These are phyloP conservation scores for Neolamprologus caudopunctatus DNA, from an alignment of 2,113 vertebrate species.

Conservation along the genomic window DNA sequence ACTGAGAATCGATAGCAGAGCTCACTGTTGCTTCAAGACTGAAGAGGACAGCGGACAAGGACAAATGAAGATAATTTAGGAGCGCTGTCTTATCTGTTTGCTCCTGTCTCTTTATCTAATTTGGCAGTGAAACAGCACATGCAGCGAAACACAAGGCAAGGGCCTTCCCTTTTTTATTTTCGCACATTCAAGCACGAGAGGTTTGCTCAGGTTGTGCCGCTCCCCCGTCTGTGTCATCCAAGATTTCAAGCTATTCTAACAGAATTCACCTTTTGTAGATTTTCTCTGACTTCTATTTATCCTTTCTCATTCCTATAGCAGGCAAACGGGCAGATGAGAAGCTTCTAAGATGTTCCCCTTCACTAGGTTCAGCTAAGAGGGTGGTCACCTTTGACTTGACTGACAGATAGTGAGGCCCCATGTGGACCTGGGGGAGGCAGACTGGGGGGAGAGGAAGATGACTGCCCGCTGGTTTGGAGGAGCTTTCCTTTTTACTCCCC, in stretches of 20 bases:
- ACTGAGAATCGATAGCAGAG: conserved; percentile 51
- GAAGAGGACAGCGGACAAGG: conserved; percentile 63
- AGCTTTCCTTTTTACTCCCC: background rate
- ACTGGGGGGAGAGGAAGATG: background rate
- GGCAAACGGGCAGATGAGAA: conserved; percentile 5
- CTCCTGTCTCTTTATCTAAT: conserved; percentile 58
- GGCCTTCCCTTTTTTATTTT: background rate
- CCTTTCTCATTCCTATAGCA: conserved; percentile 30
- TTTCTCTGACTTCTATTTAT: background rate
- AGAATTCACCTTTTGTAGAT: conserved; percentile 45
- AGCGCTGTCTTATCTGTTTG: conserved; percentile 40
- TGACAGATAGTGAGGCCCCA: conserved; percentile 31
- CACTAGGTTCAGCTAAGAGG: conserved; percentile 12
- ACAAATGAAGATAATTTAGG: conserved; percentile 53
- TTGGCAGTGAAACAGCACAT: background rate
- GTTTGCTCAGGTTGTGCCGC: background rate
- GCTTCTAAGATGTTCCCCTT: conserved; percentile 32
- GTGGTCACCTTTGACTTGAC: conserved; percentile 57
- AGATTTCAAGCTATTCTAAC: conserved; percentile 17
- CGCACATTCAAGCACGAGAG: background rate
- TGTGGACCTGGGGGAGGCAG: conserved; percentile 8
- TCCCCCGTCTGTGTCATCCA: background rate
- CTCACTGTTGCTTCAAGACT: conserved; percentile 2
- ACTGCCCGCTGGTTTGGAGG: background rate
- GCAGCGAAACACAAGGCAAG: background rate